Conservation (phyloP, 2,113 vertebrate genomes). For the Sus scrofa region DNA sequence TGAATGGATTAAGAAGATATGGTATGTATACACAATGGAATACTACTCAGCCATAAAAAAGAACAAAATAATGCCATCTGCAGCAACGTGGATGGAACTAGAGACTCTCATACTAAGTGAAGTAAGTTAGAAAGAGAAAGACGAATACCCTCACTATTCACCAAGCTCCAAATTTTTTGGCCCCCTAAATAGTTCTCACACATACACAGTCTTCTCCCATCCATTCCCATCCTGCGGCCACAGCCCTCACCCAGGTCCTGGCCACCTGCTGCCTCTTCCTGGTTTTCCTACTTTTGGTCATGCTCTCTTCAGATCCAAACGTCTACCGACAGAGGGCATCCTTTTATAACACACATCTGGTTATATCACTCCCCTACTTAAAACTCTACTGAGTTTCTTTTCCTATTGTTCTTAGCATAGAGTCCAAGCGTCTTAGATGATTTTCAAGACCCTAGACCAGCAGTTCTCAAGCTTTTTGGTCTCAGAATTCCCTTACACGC, state of each 20-base stretch:
- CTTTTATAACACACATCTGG: neutral
- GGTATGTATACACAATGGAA: no score
- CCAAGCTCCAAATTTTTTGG: neutral
- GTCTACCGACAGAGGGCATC: neutral
- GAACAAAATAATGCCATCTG: no score
- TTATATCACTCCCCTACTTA: neutral
- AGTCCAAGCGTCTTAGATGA: neutral
- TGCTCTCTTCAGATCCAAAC: neutral
- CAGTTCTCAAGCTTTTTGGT: slow-evolving; percentile 2
- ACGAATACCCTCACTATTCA: neutral
- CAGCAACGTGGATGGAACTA: no score
- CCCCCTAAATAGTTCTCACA: neutral
- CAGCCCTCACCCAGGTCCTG: neutral
- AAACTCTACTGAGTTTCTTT: neutral
- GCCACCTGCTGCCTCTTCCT: neutral
- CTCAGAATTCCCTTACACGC: neutral
- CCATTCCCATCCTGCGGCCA: neutral
- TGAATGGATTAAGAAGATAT: no score
- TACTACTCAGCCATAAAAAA: no score
- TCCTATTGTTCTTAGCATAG: neutral
- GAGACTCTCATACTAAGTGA: no score
- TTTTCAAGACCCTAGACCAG: neutral
- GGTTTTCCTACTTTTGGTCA: neutral
- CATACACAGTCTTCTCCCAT: neutral
- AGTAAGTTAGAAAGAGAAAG: no score